Conservation (phyloP, 64 coral and sea anemone genomes). For the Dendrophyllia cribrosa region DNA sequence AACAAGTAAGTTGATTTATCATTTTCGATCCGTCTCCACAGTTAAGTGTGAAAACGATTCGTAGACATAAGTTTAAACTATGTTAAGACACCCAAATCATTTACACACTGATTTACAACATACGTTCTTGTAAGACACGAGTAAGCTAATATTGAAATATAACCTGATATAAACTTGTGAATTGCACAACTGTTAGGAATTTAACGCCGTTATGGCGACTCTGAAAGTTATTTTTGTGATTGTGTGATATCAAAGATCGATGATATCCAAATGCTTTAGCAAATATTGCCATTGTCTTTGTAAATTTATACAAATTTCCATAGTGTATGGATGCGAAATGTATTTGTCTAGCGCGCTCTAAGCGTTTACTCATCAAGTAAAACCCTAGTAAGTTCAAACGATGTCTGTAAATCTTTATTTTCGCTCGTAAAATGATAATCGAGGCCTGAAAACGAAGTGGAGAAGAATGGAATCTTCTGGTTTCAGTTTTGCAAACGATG, state of each 20-base stretch:
- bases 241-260: background rate
- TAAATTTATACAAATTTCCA: slow-evolving; percentile 10
- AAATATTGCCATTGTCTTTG: slow-evolving; percentile 15
- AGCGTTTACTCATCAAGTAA: too few species aligned
- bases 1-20: background rate
- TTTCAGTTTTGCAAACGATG: too few species aligned
- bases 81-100: too few species aligned
- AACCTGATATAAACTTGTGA: background rate
- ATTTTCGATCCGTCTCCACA: too few species aligned
- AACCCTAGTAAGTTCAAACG: background rate
- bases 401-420: background rate
- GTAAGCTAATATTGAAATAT: too few species aligned
- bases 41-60: too few species aligned
- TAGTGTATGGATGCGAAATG: background rate
- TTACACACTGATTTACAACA: too few species aligned
- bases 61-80: too few species aligned
- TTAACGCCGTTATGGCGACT: background rate
- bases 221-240: background rate
- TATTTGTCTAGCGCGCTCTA: background rate
- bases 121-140: too few species aligned
- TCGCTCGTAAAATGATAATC: too few species aligned
- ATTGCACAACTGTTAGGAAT: slow-evolving; percentile 9
- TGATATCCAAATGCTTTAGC: background rate
- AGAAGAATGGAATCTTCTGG: too few species aligned
- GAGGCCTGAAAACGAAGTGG: too few species aligned